Percentiles rank a stretch among this genome's conserved stretches.
These are phyloP conservation scores for Syrista parreyssii DNA, from an alignment of 2,888 invertebrate species.

Conservation along the genomic window DNA sequence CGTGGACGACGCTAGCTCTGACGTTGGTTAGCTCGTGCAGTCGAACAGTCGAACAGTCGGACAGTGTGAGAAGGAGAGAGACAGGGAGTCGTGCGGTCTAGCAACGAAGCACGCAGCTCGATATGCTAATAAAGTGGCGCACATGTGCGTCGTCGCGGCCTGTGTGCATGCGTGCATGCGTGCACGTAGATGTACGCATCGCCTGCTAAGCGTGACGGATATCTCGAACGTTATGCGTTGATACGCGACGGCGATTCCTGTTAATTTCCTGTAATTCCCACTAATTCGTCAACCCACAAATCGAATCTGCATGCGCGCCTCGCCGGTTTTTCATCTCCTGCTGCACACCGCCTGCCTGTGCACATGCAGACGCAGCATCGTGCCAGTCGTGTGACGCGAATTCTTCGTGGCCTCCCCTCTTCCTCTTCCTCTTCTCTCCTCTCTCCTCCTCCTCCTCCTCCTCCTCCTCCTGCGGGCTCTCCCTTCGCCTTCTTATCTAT, in stretches of 20 bases:
- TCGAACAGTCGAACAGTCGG: slow-evolving; percentile 1
- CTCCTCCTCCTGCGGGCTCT: not conserved
- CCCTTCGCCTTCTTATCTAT: no score
- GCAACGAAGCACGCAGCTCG: slow-evolving; percentile 28
- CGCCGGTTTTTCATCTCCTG: no score
- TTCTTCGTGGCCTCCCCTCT: slow-evolving; percentile 19
- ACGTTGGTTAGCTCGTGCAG: not conserved
- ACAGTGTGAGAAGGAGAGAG: not conserved
- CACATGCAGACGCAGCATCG: no score
- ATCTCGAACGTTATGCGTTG: no score
- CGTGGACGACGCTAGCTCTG: slow-evolving; percentile 18
- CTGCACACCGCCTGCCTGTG: no score
- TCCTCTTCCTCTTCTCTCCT: slow-evolving; percentile 4
- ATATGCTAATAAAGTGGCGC: slow-evolving; percentile 47
- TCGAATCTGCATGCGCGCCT: no score
- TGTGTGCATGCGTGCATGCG: no score
- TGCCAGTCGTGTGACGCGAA: no score
- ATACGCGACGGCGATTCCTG: no score
- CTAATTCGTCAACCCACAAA: no score
- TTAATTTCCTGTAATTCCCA: no score
- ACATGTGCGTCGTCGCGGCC: not conserved
- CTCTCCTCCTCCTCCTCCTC: not conserved
- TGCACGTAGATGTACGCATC: not conserved
- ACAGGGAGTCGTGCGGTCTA: not conserved
- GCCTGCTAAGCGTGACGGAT: not conserved